Base-by-base conservation (phyloP, 37 sponge, comb jelly and placozoan species). In the Dysidea cf. avara region DNA sequence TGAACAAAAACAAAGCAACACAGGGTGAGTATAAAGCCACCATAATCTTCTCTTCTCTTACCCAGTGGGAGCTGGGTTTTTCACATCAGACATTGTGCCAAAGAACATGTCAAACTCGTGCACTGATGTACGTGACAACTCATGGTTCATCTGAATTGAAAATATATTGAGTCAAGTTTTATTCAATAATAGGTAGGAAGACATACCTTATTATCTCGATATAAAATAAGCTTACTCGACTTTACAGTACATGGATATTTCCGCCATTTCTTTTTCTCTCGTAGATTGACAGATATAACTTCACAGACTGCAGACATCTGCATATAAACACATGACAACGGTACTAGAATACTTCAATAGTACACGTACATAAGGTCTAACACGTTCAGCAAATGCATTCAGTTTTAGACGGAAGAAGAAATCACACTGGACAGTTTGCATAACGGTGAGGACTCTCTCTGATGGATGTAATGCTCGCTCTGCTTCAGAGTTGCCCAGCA, bases 211-310 rank as follows among this genome's bases (percentile, higher is more conserved):
- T 54, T 20, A 32, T 87, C 93, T 59, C 83, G 87, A 69, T 83
- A 87, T 25, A 84, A 64, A 16, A 87, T 56, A 63, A 92, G 80
- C 20, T 24, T 1, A n/a, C 56, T 34, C 7, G 58, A 66, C 13
- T 73, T 39, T 6, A 92, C 69, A n/a, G 71, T 47, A 66, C 88
- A 87, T 16, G 75, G 68, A 57, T 74, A 81, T 56, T 87, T 92
- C 70, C 68, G 83, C 93, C 88, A 87, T 26, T 63, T 83, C 49
- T 63, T 92, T 76, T 83, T 86, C 78, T 90, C 90, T 24, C 60
- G 73, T 26, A 90, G 49, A 1, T 18, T 53, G 9, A 43, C 46
- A 5, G 9, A 12, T 6, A 90, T 72, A 53, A 52, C 24, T 40
- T 81, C 81, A 18, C 64, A 30, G 0, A 17, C 53, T 24, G 34